Evolutionary conservation across 2,113 vertebrate genomes (phyloP), one percentile per base, ranked within the genome.

Genomic region (Ailuropoda melanoleuca): DNA sequence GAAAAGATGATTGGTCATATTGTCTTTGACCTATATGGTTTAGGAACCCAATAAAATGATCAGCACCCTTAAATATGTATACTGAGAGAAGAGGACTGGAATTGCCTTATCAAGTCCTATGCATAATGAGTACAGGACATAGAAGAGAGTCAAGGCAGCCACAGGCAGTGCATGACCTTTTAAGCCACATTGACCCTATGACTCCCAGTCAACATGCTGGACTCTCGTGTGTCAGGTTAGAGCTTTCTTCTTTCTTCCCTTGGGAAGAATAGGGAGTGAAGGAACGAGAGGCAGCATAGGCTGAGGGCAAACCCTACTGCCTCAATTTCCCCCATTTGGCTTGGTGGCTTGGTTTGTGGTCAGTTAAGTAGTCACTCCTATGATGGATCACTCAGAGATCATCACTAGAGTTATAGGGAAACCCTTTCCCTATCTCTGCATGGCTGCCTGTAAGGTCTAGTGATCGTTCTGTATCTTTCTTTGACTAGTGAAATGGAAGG

Each of bases 351-450:
- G 29, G 18, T 55, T 29, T 68, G 77, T 60, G 9, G 0, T 43
- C 55, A 39, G 3, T 37, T 68, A 43, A 68, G 82, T 4, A 14
- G 55, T 26, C 26, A 68, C 3, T 13, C 19, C 26, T 77, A 1
- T 6, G 6, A 31, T 78, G 50, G 31, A 4, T 24, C 29, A 77
- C 29, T 82, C 31, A 70, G 50, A 62, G 6, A 85, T 18, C 29
- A 23, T 50, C 84, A 17, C 4, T 70, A 18, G 43, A 46, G 6
- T 74, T 56, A 53, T 3, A 62, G 46, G 43, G 19, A 84, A 80
- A 13, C 4, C 6, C 6, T 48, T 7, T 43, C 17, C 46, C 7
- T 75, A 0, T 39, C 19, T 26, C 62, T 8, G 53, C 8, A 6
- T 26, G 17, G 7, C 11, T 75, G 6, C 11, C 50, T 9, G 2